A percentile compares a stretch with the other conserved stretches of the same genome.
These are phyloP conservation scores for Rutilus rutilus DNA, from an alignment of 2,113 vertebrate species.

Conservation along the genomic window DNA sequence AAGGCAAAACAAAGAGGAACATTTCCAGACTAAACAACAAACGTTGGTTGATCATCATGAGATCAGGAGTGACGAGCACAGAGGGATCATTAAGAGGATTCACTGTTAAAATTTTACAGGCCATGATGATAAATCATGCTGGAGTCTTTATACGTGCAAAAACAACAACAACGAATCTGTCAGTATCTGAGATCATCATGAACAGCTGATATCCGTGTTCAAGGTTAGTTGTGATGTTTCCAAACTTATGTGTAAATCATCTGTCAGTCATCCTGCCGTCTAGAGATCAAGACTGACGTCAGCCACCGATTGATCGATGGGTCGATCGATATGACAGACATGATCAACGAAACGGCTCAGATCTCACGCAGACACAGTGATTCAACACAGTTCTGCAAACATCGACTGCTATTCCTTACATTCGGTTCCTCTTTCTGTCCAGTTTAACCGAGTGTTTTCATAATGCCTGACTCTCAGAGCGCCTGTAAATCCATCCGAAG, in stretches of 20 bases:
- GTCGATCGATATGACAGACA: neutral
- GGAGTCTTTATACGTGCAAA: neutral
- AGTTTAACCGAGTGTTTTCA: neutral
- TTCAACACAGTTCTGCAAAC: conserved; percentile 66
- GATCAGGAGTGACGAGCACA: neutral
- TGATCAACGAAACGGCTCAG: neutral
- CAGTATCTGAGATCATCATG: neutral
- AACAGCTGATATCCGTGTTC: neutral
- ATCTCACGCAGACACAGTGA: conserved; percentile 20
- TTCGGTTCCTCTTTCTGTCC: conserved; percentile 47
- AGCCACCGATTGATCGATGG: neutral
- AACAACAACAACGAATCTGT: neutral
- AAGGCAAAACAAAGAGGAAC: neutral
- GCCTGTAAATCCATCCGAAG: no score
- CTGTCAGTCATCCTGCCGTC: neutral
- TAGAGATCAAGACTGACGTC: neutral
- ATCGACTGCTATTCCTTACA: conserved; percentile 13
- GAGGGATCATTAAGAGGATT: neutral
- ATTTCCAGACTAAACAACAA: neutral
- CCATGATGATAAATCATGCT: neutral
- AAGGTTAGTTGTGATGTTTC: neutral
- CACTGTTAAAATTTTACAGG: neutral
- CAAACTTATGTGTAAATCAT: neutral
- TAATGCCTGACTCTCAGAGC: neutral
- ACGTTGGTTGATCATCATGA: neutral